These are phyloP conservation scores for Drosophila mettleri DNA, from an alignment of 2,888 invertebrate genomes.

Conservation along the genomic window DNA sequence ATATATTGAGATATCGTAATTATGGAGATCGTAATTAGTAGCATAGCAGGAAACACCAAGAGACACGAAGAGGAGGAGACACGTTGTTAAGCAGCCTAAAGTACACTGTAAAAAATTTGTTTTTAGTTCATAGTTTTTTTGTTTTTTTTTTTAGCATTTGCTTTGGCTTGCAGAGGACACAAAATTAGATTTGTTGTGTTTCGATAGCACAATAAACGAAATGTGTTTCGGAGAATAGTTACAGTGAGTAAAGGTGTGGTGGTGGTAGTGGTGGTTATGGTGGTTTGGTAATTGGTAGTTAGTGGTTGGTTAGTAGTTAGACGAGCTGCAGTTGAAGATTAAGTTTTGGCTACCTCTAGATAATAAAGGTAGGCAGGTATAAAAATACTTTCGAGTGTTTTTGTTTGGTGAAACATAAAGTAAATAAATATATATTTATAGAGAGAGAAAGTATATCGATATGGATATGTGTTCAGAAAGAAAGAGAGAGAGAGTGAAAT, in stretches of 20 bases:
- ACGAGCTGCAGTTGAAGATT: slow-evolving; percentile 74
- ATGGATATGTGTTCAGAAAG: slow-evolving; percentile 28
- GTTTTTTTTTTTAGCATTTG: slow-evolving; percentile 26
- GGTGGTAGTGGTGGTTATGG: slow-evolving; percentile 41
- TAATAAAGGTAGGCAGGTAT: slow-evolving; percentile 81
- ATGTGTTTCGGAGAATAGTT: slow-evolving; percentile 62
- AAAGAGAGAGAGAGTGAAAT: slow-evolving; percentile 34
- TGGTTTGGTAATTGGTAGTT: slow-evolving; percentile 28
- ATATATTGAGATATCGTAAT: slow-evolving; percentile 12
- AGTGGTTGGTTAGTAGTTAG: slow-evolving; percentile 62
- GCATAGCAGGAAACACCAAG: slow-evolving; percentile 70
- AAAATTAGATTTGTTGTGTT: slow-evolving; percentile 20
- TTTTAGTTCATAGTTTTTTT: slow-evolving; percentile 34
- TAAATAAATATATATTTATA: slow-evolving; percentile 22
- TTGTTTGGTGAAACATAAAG: slow-evolving; percentile 29
- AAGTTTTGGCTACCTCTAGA: slow-evolving; percentile 78
- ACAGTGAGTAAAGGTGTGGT: slow-evolving; percentile 45
- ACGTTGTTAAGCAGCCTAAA: slow-evolving; percentile 73
- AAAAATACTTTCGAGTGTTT: slow-evolving; percentile 52
- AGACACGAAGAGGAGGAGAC: slow-evolving; percentile 56
- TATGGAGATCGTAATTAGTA: slow-evolving; percentile 48
- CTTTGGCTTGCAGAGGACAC: slow-evolving; percentile 38
- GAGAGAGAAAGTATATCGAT: slow-evolving; percentile 39
- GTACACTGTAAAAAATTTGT: slow-evolving; percentile 72
- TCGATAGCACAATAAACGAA: slow-evolving; percentile 67